These are phyloP conservation scores for Enteromius paludinosus DNA, from an alignment of 2,797 vertebrate species.

Conservation along the genomic window DNA sequence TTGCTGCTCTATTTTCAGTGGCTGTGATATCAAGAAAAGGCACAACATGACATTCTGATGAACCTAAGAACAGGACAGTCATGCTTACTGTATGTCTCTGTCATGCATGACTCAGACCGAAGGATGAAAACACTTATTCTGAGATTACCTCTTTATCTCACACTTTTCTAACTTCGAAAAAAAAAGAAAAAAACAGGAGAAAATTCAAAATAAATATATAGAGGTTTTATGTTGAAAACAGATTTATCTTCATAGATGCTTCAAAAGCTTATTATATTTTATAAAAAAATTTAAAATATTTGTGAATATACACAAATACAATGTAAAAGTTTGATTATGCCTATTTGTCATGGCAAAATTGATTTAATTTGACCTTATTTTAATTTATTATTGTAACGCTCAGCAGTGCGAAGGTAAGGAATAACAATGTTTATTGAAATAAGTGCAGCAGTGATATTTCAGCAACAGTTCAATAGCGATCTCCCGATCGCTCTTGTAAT, in stretches of 20 bases:
- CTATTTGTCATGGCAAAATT: not conserved
- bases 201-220: not conserved
- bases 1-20: conserved; percentile 35
- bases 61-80: conserved; percentile 41
- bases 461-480: too few relatives aligned
- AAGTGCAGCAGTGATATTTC: too few relatives aligned
- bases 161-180: not conserved
- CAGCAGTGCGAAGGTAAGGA: too few relatives aligned
- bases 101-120: conserved; percentile 31
- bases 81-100: conserved; percentile 36
- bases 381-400: too few relatives aligned
- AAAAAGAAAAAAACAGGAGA: not conserved
- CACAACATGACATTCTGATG: conserved; percentile 26
- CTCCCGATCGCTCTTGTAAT: too few relatives aligned
- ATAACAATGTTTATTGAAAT: too few relatives aligned
- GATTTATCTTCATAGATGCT: not conserved
- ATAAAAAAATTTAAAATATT: too few relatives aligned
- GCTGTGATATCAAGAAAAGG: conserved; percentile 40
- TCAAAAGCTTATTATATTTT: not conserved
- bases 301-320: not conserved
- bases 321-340: not conserved
- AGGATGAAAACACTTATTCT: conserved; percentile 5
- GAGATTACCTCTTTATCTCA: not conserved
- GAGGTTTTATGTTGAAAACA: not conserved
- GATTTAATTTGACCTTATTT: not conserved